Evolutionary conservation across 2,888 invertebrate genomes (phyloP).

Genomic region (Harpalus rufipes): DNA sequence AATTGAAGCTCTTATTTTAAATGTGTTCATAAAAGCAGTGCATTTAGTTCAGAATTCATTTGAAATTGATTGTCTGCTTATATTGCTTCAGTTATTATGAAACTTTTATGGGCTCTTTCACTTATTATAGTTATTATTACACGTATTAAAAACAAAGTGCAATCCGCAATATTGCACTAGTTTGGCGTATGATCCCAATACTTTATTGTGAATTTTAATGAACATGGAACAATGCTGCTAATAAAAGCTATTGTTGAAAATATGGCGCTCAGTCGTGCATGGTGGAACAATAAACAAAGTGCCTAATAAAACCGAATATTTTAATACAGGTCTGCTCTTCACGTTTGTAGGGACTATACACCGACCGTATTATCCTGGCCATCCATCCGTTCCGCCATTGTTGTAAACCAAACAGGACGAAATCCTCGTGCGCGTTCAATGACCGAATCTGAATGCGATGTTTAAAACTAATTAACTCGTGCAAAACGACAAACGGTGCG

Average conservation of each 20-base stretch:
- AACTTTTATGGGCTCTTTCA: background rate
- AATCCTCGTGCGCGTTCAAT: conserved; percentile 38
- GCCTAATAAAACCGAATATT: conserved; percentile 40
- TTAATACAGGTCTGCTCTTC: conserved; percentile 35
- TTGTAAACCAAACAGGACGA: conserved; percentile 45
- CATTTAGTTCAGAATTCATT: background rate
- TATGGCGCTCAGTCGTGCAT: conserved; percentile 6
- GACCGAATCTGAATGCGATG: conserved; percentile 65
- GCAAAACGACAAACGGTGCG: conserved; percentile 61
- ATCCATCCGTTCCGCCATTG: conserved; percentile 43
- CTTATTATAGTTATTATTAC: background rate
- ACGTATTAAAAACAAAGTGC: background rate
- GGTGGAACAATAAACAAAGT: conserved; percentile 24
- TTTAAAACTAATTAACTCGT: conserved; percentile 66
- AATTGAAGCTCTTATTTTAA: too few relatives aligned
- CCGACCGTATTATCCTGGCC: conserved; percentile 18
- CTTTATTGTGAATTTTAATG: conserved; percentile 41
- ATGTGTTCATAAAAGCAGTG: too few relatives aligned
- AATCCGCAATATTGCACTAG: background rate
- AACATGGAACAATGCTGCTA: conserved; percentile 13
- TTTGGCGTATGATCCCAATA: background rate
- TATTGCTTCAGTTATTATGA: background rate
- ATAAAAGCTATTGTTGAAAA: conserved; percentile 45
- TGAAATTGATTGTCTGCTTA: background rate
- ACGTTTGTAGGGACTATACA: background rate